phyloP scores from a whole-genome alignment of 2,888 invertebrate species.

The Uloborus plumipes region DNA sequence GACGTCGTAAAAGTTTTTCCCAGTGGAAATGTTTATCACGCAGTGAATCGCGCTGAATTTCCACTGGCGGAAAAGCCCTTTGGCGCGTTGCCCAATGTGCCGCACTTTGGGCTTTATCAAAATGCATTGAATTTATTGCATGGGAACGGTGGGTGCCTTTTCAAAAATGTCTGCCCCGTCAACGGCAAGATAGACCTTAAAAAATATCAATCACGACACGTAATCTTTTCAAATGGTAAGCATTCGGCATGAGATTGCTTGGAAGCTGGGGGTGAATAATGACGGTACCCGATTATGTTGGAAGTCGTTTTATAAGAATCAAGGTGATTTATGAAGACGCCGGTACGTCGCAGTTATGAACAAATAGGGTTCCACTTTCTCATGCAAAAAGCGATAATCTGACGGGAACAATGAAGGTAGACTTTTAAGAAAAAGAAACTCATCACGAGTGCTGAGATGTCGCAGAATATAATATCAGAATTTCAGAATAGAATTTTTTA shows the following conservation, averaged over 20 bases:
- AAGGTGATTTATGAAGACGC: no score
- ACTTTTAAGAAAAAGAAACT: no score
- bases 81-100: slow-evolving; percentile 17
- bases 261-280: background rate
- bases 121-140: slow-evolving; percentile 25
- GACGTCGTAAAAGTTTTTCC: background rate
- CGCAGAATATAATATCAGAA: no score
- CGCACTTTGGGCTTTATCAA: slow-evolving; percentile 13
- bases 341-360: no score
- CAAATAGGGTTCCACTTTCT: no score
- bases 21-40: background rate
- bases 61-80: background rate
- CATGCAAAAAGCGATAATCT: no score
- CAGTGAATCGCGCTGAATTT: background rate
- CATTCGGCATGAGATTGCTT: background rate
- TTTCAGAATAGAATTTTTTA: no score
- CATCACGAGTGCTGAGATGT: no score
- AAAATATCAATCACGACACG: slow-evolving; percentile 1
- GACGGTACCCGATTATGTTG: no score
- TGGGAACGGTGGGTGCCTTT: background rate
- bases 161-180: background rate
- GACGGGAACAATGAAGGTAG: no score
- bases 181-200: background rate
- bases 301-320: no score
- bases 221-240: slow-evolving; percentile 5